phyloP scores from a whole-genome alignment of 92 coral and sea anemone genomes.

The Bergia puertoricense region DNA sequence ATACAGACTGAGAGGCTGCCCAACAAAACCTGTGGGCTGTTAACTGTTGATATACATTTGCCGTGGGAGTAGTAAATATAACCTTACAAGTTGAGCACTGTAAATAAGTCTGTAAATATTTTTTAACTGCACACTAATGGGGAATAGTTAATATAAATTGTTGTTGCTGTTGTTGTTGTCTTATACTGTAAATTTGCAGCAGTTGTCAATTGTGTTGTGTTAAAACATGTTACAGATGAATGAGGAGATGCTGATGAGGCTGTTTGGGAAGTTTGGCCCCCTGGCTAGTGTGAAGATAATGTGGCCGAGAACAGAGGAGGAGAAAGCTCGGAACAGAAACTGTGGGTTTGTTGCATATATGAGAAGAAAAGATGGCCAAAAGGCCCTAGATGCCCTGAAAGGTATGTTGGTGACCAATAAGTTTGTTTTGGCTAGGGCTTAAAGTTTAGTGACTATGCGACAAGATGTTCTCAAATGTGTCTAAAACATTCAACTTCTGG shows the following conservation, averaged over 20 bases:
- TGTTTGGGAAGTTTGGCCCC: constrained; percentile 97
- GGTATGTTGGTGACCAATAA: constrained; percentile 49
- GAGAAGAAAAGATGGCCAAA: constrained; percentile 99
- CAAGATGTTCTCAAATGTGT: no score
- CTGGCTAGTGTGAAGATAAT: constrained; percentile 97
- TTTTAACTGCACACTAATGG: no score
- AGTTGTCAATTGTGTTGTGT: background rate
- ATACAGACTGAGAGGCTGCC: no score
- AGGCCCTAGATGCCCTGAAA: constrained; percentile 80
- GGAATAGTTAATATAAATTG: background rate
- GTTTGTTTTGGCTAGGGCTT: no score
- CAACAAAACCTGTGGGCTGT: no score
- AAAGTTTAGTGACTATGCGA: no score
- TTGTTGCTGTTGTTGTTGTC: no score
- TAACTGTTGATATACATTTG: no score
- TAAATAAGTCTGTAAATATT: no score
- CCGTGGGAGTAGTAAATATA: no score
- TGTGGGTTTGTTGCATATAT: constrained; percentile 99
- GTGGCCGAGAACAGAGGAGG: constrained; percentile 99
- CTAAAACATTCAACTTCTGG: background rate
- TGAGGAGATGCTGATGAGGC: constrained; percentile 94
- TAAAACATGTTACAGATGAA: constrained; percentile 72
- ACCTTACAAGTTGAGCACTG: no score
- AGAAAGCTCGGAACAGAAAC: constrained; percentile 95
- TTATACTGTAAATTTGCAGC: background rate